Percentiles rank a stretch among this genome's conserved stretches.
These are phyloP conservation scores for Harpegnathos saltator DNA, from an alignment of 1,140 invertebrate genomes.

Conservation along the genomic window DNA sequence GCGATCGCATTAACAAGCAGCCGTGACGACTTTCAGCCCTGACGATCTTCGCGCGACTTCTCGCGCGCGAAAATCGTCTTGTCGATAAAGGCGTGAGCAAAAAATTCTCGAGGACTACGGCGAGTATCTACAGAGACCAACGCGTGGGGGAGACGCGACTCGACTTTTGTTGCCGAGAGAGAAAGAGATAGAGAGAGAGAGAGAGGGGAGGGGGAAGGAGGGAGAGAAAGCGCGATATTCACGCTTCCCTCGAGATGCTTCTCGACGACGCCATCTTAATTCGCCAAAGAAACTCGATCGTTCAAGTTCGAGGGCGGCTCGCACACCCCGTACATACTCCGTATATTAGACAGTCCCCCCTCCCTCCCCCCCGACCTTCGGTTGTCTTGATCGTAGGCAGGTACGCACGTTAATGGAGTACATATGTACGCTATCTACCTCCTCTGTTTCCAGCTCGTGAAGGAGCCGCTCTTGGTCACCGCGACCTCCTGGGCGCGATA, in stretches of 20 bases:
- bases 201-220: too few relatives aligned
- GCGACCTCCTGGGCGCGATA: slow-evolving; percentile 65
- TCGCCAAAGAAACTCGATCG: slow-evolving; percentile 23
- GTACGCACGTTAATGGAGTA: slow-evolving; percentile 66
- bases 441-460: slow-evolving; percentile 35
- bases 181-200: too few relatives aligned
- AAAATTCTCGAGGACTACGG: too few relatives aligned
- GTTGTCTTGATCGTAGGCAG: slow-evolving; percentile 35
- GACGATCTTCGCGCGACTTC: too few relatives aligned
- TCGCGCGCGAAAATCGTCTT: too few relatives aligned
- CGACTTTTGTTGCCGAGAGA: too few relatives aligned
- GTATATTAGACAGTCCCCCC: slow-evolving; percentile 33
- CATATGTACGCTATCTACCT: slow-evolving; percentile 46
- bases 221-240: too few relatives aligned
- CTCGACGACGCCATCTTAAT: background rate
- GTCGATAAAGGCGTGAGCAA: too few relatives aligned
- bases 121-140: too few relatives aligned
- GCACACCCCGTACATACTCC: background rate
- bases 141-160: too few relatives aligned
- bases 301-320: slow-evolving; percentile 6
- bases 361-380: background rate
- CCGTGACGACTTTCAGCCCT: too few relatives aligned
- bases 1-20: background rate
- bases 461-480: slow-evolving; percentile 56
- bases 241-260: too few relatives aligned